These are phyloP conservation scores for Chesias legatella DNA, from an alignment of 2,888 invertebrate species.

Conservation along the genomic window DNA sequence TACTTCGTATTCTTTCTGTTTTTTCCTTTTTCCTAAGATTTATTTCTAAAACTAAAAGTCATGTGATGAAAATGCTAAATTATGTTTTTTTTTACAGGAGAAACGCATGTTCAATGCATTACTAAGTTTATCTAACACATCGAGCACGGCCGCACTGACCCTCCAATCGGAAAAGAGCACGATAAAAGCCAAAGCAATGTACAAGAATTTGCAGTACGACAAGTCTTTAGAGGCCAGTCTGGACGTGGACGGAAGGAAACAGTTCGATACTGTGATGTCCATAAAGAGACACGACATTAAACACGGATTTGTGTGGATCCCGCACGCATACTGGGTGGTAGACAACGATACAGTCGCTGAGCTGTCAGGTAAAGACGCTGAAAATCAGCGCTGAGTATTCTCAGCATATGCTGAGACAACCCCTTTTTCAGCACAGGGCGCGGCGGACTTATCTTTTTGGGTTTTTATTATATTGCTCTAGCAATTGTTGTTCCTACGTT, in stretches of 20 bases:
- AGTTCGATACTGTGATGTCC: constrained; percentile 84
- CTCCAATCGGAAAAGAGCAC: constrained; percentile 84
- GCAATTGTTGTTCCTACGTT: too few species aligned
- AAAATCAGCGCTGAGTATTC: too few species aligned
- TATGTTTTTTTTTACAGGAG: constrained; percentile 54
- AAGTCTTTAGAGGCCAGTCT: constrained; percentile 85
- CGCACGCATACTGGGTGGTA: constrained; percentile 85
- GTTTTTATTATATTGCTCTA: too few species aligned
- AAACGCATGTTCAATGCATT: constrained; percentile 72
- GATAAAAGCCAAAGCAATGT: constrained; percentile 85
- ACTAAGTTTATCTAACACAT: constrained; percentile 58
- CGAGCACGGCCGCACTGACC: constrained; percentile 74
- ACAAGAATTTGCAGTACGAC: constrained; percentile 84
- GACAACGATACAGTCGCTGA: constrained; percentile 87
- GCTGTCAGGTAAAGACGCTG: constrained; percentile 78
- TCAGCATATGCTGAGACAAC: too few species aligned
- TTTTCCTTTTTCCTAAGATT: too few species aligned
- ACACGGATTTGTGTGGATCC: constrained; percentile 85
- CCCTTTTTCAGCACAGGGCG: too few species aligned
- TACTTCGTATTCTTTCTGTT: too few species aligned
- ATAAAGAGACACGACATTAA: constrained; percentile 79
- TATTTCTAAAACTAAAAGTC: too few species aligned
- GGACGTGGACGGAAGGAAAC: constrained; percentile 86
- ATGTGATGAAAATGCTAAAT: too few species aligned
- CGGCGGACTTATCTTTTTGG: too few species aligned